A percentile compares a stretch with the other conserved stretches of the same genome.
These are phyloP conservation scores for Cyanoderma ruficeps DNA, from an alignment of 2,113 vertebrate genomes.

Conservation along the genomic window DNA sequence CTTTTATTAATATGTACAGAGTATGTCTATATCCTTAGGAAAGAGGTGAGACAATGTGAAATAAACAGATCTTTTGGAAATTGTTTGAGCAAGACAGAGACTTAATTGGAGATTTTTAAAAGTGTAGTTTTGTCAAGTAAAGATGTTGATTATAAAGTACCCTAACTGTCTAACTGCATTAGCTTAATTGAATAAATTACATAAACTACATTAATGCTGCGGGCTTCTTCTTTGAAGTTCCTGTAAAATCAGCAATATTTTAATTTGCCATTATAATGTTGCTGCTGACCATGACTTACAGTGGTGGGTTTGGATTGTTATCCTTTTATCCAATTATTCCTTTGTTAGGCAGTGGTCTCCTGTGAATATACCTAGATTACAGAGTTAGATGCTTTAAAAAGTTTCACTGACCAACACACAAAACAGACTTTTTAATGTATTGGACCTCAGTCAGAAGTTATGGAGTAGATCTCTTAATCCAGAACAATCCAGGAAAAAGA, in stretches of 20 bases:
- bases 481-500: background rate
- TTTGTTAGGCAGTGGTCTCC: background rate
- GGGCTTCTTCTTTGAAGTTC: background rate
- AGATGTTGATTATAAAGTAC: background rate
- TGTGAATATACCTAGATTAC: background rate
- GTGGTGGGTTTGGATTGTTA: background rate
- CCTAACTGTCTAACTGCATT: background rate
- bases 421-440: background rate
- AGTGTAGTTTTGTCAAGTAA: background rate
- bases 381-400: background rate
- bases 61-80: background rate
- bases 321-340: background rate
- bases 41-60: background rate
- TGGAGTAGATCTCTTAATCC: background rate
- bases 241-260: constrained; percentile 22
- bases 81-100: background rate
- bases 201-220: background rate
- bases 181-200: background rate
- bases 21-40: background rate
- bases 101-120: background rate
- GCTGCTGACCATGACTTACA: background rate
- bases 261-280: background rate
- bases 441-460: background rate
- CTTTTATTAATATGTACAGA: background rate
- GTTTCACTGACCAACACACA: background rate